Percentiles rank a stretch among this genome's conserved stretches.
Evolutionary conservation across 92 coral and sea anemone genomes (phyloP).

Genomic region (Palythoa grandis): DNA sequence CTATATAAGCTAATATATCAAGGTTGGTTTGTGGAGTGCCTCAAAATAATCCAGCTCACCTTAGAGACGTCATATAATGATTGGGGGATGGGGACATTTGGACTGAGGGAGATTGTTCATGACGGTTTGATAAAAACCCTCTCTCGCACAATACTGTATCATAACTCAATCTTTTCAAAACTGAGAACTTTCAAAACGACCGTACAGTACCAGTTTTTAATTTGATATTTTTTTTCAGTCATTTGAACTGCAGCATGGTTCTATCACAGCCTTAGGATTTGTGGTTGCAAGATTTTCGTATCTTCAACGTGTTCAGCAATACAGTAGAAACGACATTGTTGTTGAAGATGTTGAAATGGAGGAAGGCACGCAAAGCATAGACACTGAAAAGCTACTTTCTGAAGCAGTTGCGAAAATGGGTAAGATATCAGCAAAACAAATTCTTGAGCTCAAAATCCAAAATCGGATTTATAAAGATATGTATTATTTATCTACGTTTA

Average conservation of each 20-base stretch:
- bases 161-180: no score
- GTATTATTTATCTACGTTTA: neutral
- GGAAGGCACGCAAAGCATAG: neutral
- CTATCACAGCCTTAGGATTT: slow-evolving; percentile 81
- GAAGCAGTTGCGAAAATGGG: slow-evolving; percentile 54
- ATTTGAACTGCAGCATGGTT: slow-evolving; percentile 85
- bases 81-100: neutral
- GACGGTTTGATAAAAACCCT: no score
- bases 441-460: neutral
- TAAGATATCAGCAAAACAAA: neutral
- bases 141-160: no score
- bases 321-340: slow-evolving; percentile 33
- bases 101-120: no score
- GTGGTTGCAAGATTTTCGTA: slow-evolving; percentile 76
- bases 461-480: neutral
- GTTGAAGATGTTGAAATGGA: slow-evolving; percentile 83
- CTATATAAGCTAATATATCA: no score
- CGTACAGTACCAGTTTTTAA: neutral
- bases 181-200: neutral
- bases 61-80: no score
- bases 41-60: no score
- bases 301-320: slow-evolving; percentile 9
- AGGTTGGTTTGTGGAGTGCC: no score
- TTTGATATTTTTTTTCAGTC: slow-evolving; percentile 44
- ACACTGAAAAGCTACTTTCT: slow-evolving; percentile 27